phyloP scores from a whole-genome alignment of 2,888 invertebrate genomes.

The Temnothorax rugatulus region DNA sequence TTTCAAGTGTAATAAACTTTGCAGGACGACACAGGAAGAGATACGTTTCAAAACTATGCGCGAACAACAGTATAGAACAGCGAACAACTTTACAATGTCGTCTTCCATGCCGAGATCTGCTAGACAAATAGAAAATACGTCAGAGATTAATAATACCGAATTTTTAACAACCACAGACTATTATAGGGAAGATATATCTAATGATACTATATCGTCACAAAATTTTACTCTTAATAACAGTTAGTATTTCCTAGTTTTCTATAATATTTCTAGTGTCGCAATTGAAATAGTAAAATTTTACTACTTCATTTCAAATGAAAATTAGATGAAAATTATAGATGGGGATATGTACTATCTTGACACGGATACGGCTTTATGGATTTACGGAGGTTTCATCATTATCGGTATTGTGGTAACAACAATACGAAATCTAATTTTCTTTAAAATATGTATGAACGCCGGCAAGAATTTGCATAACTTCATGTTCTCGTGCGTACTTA shows the following conservation, averaged over 20 bases:
- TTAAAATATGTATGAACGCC: constrained; percentile 91
- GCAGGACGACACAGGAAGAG: constrained; percentile 86
- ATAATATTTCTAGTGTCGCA: not conserved
- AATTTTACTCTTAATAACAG: constrained; percentile 52
- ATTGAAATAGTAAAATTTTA: not conserved
- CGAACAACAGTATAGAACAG: not conserved
- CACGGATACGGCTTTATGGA: constrained; percentile 79
- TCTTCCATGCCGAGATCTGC: not conserved
- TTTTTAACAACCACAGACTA: not conserved
- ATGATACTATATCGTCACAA: constrained; percentile 25
- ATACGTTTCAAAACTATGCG: constrained; percentile 64
- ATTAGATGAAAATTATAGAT: constrained; percentile 53
- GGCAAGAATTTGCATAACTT: constrained; percentile 92
- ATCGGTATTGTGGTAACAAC: constrained; percentile 88
- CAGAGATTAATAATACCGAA: constrained; percentile 29
- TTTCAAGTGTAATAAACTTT: constrained; percentile 23
- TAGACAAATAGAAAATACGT: constrained; percentile 30
- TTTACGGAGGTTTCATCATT: constrained; percentile 89
- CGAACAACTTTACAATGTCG: not conserved
- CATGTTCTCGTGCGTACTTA: constrained; percentile 92
- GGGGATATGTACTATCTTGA: constrained; percentile 60
- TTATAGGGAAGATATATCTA: not conserved
- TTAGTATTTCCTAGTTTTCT: constrained; percentile 51
- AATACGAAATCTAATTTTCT: constrained; percentile 91
- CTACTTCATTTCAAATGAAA: not conserved